Evolutionary conservation across 2,113 vertebrate genomes (phyloP), one percentile per base, ranked within the genome.

Genomic region (Psophia crepitans): DNA sequence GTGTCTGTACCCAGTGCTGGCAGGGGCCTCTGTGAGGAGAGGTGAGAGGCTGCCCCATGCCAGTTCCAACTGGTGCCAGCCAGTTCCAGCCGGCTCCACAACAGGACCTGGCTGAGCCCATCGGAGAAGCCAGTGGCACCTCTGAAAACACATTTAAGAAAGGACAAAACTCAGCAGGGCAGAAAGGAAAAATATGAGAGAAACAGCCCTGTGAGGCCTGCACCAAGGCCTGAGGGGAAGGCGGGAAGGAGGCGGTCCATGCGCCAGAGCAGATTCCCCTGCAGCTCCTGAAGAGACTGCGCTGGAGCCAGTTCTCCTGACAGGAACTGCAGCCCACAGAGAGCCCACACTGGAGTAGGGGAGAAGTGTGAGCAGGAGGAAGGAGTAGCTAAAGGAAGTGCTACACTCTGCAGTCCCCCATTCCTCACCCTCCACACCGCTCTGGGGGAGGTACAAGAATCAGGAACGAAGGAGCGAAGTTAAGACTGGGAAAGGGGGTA

Each of bases 1-100:
- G 24, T 11, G 32, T 30, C 65, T 26, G 37, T 26, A 5, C 6
- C 9, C 37, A 37, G 46, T 0, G 0, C 24, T 19, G 6, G 2
- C 24, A 12, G 17, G 5, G 6, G 48, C 35, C 58, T 33, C 66
- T 44, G 46, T 43, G 84, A 87, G 48, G 54, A 44, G 70, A 56
- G 43, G 37, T 16, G 37, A 61, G 35, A 76, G 57, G 46, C 77
- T 56, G 58, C 32, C 69, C 77, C 4, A 3, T 1, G 24, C 51
- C 5, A 0, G 28, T 44, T n/a, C 39, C 51, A 43, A 37, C 46
- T 16, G 2, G 24, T 9, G 37, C 57, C 53, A 23, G 6, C 56
- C 11, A 4, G 22, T 16, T 48, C 65, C 14, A 2, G 3, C 14
- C 33, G 41, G 32, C 48, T 30, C n/a, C 11, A 1, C 63, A 37